Conservation (phyloP, 2,797 vertebrate species). For the Gymnodraco acuticeps region DNA sequence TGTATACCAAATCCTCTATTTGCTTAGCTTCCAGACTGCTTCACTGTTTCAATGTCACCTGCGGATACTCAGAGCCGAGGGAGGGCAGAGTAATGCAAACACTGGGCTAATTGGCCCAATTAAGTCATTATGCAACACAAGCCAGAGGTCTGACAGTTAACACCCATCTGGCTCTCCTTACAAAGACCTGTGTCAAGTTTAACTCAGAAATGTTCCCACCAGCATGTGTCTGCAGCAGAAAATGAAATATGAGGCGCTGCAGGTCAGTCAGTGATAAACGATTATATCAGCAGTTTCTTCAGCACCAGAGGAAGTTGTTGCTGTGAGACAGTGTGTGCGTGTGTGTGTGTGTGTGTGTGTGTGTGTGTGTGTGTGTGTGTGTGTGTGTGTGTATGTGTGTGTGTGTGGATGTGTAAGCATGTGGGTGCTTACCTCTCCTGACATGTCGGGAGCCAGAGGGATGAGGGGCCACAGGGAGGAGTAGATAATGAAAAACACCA, state of each 20-base stretch:
- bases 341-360: too few species aligned
- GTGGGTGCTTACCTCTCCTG: constrained; percentile 92
- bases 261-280: constrained; percentile 43
- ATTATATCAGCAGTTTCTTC: constrained; percentile 39
- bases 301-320: constrained; percentile 4
- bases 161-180: constrained; percentile 65
- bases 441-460: constrained; percentile 98
- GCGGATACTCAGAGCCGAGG: constrained; percentile 72
- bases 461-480: constrained; percentile 96
- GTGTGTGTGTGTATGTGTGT: not conserved
- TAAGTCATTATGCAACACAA: constrained; percentile 84
- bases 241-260: constrained; percentile 47
- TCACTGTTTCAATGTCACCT: constrained; percentile 72
- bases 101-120: constrained; percentile 82
- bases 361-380: not conserved
- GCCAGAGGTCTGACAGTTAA: constrained; percentile 77
- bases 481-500: constrained; percentile 97
- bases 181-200: constrained; percentile 63
- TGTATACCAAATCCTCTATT: constrained; percentile 14
- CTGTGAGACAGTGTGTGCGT: not conserved
- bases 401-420: constrained; percentile 16
- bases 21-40: constrained; percentile 51
- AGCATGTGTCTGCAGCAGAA: constrained; percentile 40
- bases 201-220: constrained; percentile 62
- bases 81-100: constrained; percentile 81